phyloP scores from a whole-genome alignment of 2,888 invertebrate genomes.

The Polydrusus tereticollis region DNA sequence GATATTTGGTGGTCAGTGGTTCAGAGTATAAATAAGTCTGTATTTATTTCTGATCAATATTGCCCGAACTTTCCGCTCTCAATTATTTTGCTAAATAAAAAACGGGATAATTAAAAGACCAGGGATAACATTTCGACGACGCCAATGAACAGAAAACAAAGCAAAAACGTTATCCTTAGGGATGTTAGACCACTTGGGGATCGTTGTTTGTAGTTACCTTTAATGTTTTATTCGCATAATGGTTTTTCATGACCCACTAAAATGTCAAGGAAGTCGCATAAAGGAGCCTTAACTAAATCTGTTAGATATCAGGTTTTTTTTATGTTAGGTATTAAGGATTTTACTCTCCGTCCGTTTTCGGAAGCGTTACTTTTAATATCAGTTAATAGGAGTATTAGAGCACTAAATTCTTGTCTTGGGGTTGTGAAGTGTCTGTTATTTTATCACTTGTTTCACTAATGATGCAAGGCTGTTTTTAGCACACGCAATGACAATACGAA shows the following conservation, averaged over 20 bases:
- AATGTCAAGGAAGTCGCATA: conserved; percentile 17
- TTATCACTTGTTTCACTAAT: not conserved
- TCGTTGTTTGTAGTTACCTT: conserved; percentile 29
- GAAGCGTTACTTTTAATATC: conserved; percentile 24
- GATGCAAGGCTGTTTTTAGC: not conserved
- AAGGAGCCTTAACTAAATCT: conserved; percentile 25
- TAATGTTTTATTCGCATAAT: conserved; percentile 23
- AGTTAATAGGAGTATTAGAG: not conserved
- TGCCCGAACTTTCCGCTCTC: no score
- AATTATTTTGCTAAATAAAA: no score
- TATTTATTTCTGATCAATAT: no score
- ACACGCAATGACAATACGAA: no score
- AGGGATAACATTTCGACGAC: not conserved
- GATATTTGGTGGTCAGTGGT: no score
- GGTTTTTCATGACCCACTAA: conserved; percentile 17
- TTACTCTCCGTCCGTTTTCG: conserved; percentile 7
- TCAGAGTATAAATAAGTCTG: no score
- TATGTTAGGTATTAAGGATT: conserved; percentile 13
- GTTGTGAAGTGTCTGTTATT: not conserved
- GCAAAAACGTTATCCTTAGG: conserved; percentile 11
- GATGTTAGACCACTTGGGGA: conserved; percentile 19
- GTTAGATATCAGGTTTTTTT: conserved; percentile 20
- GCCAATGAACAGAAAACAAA: conserved; percentile 16
- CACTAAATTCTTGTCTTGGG: no score
- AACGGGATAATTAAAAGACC: not conserved